Base-by-base conservation (phyloP, 2,888 invertebrate species). In the Lysandra bellargus region DNA sequence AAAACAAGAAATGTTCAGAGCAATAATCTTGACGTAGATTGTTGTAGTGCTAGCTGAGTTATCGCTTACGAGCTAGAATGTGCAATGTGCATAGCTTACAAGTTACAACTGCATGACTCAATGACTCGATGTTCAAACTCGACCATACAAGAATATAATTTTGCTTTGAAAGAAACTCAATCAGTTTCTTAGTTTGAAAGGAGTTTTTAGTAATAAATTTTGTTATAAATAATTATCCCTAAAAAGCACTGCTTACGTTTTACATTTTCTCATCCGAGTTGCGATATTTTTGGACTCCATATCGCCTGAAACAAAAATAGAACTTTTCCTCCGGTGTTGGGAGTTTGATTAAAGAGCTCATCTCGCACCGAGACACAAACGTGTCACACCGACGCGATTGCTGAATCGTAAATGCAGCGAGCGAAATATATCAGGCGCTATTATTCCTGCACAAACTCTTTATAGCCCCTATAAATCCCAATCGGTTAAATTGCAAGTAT, bases 1-100 rank as follows among this genome's bases (percentile, higher is more conserved):
- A 78, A 78, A 79, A 79, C 81, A 80, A 80, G 81, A 82, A 79
- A 88, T 88, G 87, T 86, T 85, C 82, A 82, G 84, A 82, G 85
- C 85, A 85, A 87, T 88, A 86, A 83, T 83, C 85, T 84, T 85
- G 85, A 84, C 83, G 83, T 81, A 80, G 83, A 84, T 84, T 83
- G 83, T 82, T 83, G 82, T 82, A 80, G 81, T 80, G 79, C 69
- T 17, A 33, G 33, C 30, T 33, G 30, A 69, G 69, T 69, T 69
- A 69, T 69, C 33, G 69, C 33, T 17, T 33, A 37, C 69, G 7
- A 69, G 69, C 69, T 14, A 37, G 69, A 69, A 69, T 33, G 69
- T 64, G 64, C 64, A 64, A 64, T 23, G 64, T 69, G 69, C 69
- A 69, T 69, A 69, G 69, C 33, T 69, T 33, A 64, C 23, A 23